A percentile compares a stretch with the other conserved stretches of the same genome.
Conservation (phyloP, 2,113 vertebrate genomes). For the Anoura caudifer region DNA sequence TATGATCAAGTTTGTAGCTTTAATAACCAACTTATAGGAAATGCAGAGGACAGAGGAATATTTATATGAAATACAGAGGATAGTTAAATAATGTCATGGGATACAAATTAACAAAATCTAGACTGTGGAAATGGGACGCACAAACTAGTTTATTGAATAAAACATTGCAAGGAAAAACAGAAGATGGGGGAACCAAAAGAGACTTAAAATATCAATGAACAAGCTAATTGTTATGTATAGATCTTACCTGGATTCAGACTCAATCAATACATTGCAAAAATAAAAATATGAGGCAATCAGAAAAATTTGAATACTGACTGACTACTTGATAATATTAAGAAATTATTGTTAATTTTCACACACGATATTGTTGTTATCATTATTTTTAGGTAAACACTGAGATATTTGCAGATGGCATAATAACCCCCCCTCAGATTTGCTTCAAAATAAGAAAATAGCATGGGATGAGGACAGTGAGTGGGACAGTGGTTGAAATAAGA, state of each 20-base stretch:
- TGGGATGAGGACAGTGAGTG: not conserved
- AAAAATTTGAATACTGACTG: not conserved
- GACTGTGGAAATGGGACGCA: not conserved
- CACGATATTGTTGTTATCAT: not conserved
- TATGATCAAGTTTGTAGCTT: slow-evolving; percentile 42
- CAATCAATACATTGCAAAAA: not conserved
- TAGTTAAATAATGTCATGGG: not conserved
- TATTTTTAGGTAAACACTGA: not conserved
- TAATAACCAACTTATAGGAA: slow-evolving; percentile 25
- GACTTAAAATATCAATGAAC: not conserved
- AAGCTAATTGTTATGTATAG: not conserved
- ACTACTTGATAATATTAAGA: not conserved
- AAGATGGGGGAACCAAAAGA: not conserved
- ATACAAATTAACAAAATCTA: slow-evolving; percentile 11
- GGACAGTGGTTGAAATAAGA: not conserved
- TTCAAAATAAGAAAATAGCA: not conserved
- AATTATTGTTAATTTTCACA: slow-evolving; percentile 2
- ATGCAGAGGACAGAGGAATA: not conserved
- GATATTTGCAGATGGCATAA: not conserved
- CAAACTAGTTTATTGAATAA: not conserved
- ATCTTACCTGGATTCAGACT: not conserved
- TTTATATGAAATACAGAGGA: not conserved
- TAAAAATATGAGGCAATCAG: not conserved
- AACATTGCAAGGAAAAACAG: not conserved
- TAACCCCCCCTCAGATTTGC: not conserved